These are phyloP conservation scores for Parotocinclus haroldoi DNA, from an alignment of 2,797 vertebrate species.

Conservation along the genomic window DNA sequence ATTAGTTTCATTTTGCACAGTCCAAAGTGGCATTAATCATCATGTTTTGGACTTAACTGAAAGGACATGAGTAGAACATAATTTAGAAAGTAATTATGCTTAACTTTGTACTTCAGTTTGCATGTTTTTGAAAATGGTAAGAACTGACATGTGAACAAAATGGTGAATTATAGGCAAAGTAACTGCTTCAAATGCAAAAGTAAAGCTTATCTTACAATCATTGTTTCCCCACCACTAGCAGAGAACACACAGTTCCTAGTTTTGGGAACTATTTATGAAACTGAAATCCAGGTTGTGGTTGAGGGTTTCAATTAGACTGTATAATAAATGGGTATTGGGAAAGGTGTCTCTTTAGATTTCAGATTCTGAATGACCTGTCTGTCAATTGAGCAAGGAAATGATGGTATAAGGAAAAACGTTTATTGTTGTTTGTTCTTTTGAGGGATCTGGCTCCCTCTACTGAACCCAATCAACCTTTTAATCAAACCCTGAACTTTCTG, in stretches of 20 bases:
- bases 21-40: no score
- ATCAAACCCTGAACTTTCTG: not conserved
- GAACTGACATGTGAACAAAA: not conserved
- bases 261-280: no score
- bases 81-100: no score
- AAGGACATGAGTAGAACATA: no score
- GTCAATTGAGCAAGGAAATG: slow-evolving; percentile 40
- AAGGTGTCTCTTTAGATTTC: no score
- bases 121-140: not conserved
- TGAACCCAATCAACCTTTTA: slow-evolving; percentile 38
- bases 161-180: slow-evolving; percentile 7
- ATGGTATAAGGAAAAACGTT: slow-evolving; percentile 19
- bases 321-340: no score
- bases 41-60: no score
- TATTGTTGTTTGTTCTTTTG: slow-evolving; percentile 24
- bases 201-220: slow-evolving; percentile 17
- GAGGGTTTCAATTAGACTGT: no score
- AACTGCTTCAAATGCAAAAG: slow-evolving; percentile 36
- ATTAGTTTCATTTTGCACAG: no score
- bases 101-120: no score
- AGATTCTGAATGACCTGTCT: no score
- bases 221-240: slow-evolving; percentile 3
- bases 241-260: slow-evolving; percentile 23
- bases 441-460: slow-evolving; percentile 46
- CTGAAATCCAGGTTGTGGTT: no score